These are phyloP conservation scores for Loris lydekkerianus DNA, from an alignment of 2,797 vertebrate genomes.

Conservation along the genomic window DNA sequence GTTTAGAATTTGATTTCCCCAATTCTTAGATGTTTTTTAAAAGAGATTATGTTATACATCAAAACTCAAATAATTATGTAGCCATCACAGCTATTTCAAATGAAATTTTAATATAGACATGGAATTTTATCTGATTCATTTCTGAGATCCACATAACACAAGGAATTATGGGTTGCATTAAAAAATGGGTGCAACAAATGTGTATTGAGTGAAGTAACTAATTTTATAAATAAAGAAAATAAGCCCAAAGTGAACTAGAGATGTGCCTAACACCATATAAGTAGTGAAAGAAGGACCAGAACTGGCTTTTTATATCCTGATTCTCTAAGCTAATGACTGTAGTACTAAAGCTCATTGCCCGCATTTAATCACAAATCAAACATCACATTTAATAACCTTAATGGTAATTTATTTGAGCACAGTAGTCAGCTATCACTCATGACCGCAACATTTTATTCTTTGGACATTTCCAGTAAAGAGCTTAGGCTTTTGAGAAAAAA, in stretches of 20 bases:
- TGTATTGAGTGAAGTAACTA: neutral
- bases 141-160: neutral
- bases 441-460: neutral
- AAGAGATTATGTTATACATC: neutral
- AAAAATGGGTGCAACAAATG: neutral
- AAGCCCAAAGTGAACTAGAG: neutral
- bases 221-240: slow-evolving; percentile 29
- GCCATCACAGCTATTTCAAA: slow-evolving; percentile 8
- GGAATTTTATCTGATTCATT: slow-evolving; percentile 13
- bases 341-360: neutral
- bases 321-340: neutral
- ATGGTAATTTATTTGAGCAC: slow-evolving; percentile 5
- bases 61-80: slow-evolving; percentile 51
- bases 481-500: neutral
- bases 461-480: neutral
- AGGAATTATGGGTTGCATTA: neutral
- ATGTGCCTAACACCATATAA: neutral
- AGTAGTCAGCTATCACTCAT: neutral
- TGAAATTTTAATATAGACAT: slow-evolving; percentile 10
- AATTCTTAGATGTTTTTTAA: neutral
- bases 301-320: neutral
- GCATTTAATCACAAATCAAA: slow-evolving; percentile 43
- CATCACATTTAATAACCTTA: slow-evolving; percentile 40
- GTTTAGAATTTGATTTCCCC: slow-evolving; percentile 8
- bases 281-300: neutral